Evolutionary conservation across 2,888 invertebrate genomes (phyloP).

Genomic region (Agrilus biguttatus): DNA sequence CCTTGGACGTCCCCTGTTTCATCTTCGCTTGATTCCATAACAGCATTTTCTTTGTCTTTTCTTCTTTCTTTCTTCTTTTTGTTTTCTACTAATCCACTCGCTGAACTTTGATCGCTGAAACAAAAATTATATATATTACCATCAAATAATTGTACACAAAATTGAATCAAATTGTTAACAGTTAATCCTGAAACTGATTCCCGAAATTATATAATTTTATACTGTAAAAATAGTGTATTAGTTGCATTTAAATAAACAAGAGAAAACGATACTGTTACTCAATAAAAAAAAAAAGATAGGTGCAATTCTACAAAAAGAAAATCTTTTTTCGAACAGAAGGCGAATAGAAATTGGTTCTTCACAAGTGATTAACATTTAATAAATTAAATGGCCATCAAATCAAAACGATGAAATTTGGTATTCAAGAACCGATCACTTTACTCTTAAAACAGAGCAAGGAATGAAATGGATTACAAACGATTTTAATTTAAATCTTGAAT

Average conservation of each 20-base stretch:
- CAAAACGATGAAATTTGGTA: not conserved
- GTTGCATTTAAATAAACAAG: no score
- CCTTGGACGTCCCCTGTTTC: slow-evolving; percentile 37
- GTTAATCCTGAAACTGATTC: no score
- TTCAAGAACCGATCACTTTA: not conserved
- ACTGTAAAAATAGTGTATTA: no score
- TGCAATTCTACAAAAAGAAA: no score
- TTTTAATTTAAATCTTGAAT: not conserved
- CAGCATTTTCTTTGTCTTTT: slow-evolving; percentile 36
- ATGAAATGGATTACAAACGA: not conserved
- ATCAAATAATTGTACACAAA: no score
- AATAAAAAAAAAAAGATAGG: no score
- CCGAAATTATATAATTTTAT: no score
- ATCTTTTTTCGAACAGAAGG: no score
- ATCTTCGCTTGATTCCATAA: slow-evolving; percentile 44
- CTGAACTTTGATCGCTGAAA: slow-evolving; percentile 28
- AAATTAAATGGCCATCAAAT: not conserved
- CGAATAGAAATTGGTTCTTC: not conserved
- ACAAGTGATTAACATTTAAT: not conserved
- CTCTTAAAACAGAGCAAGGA: no score
- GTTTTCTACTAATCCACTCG: slow-evolving; percentile 31
- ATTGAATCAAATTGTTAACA: not conserved
- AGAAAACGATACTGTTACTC: no score
- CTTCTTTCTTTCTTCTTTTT: slow-evolving; percentile 46
- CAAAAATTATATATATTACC: slow-evolving; percentile 5